Evolutionary conservation across 2,113 vertebrate species (phyloP).

Genomic region (Etia nguti): DNA sequence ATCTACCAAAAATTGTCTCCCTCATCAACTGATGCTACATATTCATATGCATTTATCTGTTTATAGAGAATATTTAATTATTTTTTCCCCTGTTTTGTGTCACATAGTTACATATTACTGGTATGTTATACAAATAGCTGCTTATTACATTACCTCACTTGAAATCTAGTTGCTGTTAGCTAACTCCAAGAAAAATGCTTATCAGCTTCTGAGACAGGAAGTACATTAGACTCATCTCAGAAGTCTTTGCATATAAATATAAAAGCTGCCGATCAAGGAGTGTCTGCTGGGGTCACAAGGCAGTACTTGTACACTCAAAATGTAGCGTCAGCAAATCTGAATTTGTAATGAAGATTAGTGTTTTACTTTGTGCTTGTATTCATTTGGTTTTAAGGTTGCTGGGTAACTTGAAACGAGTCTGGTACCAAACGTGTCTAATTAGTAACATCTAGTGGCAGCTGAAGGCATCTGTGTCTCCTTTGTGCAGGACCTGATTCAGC

Average conservation of each 20-base stretch:
- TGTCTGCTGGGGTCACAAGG: background rate
- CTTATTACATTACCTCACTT: background rate
- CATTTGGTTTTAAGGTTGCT: background rate
- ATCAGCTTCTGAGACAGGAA: background rate
- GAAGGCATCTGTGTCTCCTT: background rate
- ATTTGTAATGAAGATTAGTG: background rate
- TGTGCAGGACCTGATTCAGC: conserved; percentile 68
- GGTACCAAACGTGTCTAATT: background rate
- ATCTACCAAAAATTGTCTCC: background rate
- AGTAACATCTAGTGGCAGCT: background rate
- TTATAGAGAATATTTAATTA: background rate
- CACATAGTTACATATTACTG: background rate
- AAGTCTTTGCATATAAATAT: background rate
- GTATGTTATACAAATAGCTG: background rate
- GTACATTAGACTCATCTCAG: background rate
- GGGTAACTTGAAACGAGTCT: background rate
- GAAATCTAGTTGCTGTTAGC: background rate
- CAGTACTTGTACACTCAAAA: fast-evolving
- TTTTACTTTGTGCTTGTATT: background rate
- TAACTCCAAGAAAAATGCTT: background rate
- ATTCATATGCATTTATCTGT: background rate
- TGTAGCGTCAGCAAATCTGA: fast-evolving
- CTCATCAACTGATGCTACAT: background rate
- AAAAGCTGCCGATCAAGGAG: background rate
- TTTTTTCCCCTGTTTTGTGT: background rate